Evolutionary conservation across 2,888 invertebrate genomes (phyloP).

Genomic region (Malachius bipustulatus): DNA sequence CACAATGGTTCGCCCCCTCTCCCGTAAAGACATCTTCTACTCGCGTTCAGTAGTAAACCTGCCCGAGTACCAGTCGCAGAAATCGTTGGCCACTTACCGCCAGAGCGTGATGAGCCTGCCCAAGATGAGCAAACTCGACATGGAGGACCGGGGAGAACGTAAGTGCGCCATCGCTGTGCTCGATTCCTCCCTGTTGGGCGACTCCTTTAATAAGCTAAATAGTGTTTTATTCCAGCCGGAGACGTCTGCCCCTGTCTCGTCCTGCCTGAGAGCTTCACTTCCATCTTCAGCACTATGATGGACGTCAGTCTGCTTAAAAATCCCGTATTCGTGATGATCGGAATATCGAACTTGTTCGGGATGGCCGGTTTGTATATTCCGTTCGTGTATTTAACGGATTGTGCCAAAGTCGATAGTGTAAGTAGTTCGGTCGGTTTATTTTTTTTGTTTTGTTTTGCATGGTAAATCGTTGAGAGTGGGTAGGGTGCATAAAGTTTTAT

Average conservation of each 20-base stretch:
- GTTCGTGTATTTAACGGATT: slow-evolving; percentile 86
- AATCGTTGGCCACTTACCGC: slow-evolving; percentile 78
- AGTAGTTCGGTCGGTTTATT: slow-evolving; percentile 28
- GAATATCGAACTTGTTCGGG: slow-evolving; percentile 89
- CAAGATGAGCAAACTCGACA: slow-evolving; percentile 45
- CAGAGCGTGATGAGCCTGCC: slow-evolving; percentile 86
- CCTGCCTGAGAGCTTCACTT: slow-evolving; percentile 69
- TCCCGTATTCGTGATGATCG: slow-evolving; percentile 83
- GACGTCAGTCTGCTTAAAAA: slow-evolving; percentile 79
- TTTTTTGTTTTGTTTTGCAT: too few relatives aligned
- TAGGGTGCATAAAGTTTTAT: too few relatives aligned
- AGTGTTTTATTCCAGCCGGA: slow-evolving; percentile 48
- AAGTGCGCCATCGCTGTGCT: too few relatives aligned
- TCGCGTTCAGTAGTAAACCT: slow-evolving; percentile 89
- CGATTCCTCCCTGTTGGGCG: too few relatives aligned
- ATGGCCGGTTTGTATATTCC: slow-evolving; percentile 97
- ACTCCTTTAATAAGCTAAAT: too few relatives aligned
- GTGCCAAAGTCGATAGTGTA: slow-evolving; percentile 58
- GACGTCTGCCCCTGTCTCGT: slow-evolving; percentile 70
- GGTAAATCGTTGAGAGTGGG: too few relatives aligned
- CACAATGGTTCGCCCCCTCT: slow-evolving; percentile 77
- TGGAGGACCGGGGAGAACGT: slow-evolving; percentile 53
- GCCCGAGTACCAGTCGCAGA: slow-evolving; percentile 87
- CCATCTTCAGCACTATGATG: slow-evolving; percentile 78
- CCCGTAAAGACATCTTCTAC: slow-evolving; percentile 94